Percentiles rank a stretch among this genome's conserved stretches.
These are phyloP conservation scores for Paralichthys olivaceus DNA, from an alignment of 2,113 vertebrate species.

Conservation along the genomic window DNA sequence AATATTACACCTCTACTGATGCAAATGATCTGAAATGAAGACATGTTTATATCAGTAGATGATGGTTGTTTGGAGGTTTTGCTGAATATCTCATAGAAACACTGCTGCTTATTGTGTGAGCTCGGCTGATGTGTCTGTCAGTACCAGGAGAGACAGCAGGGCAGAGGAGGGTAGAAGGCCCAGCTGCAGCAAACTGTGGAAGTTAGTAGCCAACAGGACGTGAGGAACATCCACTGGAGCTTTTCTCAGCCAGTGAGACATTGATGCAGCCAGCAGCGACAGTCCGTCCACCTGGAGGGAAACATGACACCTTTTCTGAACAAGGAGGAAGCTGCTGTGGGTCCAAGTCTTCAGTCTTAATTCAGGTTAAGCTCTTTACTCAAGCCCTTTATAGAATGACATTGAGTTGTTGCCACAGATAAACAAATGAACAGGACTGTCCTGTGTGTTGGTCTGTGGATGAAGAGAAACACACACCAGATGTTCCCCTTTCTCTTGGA, in stretches of 20 bases:
- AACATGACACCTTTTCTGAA: background rate
- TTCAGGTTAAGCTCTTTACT: constrained; percentile 20
- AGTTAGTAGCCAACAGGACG: constrained; percentile 93
- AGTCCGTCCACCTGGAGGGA: constrained; percentile 89
- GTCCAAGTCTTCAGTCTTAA: background rate
- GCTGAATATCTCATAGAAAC: constrained; percentile 9
- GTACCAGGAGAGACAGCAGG: constrained; percentile 88
- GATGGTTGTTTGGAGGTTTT: constrained; percentile 12
- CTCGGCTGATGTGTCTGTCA: constrained; percentile 1
- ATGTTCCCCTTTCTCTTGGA: background rate
- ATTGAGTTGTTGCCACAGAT: background rate
- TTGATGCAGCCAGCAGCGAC: constrained; percentile 90
- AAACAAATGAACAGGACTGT: background rate
- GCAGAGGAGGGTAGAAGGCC: constrained; percentile 87
- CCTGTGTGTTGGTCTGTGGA: too few relatives aligned
- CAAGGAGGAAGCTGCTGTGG: background rate
- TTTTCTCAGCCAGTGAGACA: constrained; percentile 88
- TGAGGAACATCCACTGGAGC: constrained; percentile 85
- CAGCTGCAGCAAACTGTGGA: constrained; percentile 92
- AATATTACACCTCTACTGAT: constrained; percentile 23
- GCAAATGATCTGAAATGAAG: background rate
- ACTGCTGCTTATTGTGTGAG: constrained; percentile 4
- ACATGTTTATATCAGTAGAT: constrained; percentile 13
- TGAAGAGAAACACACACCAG: background rate
- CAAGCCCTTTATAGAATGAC: constrained; percentile 5